Conservation (phyloP, 2,888 invertebrate genomes). For the Pachycephus smyrnensis region DNA sequence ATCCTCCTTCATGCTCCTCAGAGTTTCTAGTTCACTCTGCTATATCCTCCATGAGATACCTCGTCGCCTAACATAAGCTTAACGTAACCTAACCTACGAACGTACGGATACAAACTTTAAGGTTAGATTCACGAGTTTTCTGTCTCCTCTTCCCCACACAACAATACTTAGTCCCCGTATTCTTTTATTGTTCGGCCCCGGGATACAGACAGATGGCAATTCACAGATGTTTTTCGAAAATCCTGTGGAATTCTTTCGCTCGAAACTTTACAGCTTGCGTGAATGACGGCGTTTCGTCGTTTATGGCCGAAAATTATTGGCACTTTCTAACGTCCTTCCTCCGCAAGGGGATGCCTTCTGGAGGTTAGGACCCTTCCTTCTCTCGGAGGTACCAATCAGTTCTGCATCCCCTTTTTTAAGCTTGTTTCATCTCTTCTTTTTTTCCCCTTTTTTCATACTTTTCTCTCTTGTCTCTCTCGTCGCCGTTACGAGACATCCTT, state of each 20-base stretch:
- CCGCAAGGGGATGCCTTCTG: not conserved
- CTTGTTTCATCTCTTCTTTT: slow-evolving; percentile 25
- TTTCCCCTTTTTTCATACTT: slow-evolving; percentile 2
- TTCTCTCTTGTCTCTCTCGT: not conserved
- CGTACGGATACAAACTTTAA: not conserved
- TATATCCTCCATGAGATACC: not conserved
- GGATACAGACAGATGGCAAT: not conserved
- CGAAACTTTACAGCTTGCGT: not conserved
- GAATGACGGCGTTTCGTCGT: not conserved
- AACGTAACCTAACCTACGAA: not conserved
- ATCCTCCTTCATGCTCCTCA: not conserved
- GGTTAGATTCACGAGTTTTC: not conserved
- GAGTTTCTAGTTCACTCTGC: not conserved
- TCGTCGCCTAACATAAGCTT: not conserved
- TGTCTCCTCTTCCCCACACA: not conserved
- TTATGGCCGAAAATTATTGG: not conserved
- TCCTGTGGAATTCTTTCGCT: not conserved
- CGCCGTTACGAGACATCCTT: not conserved
- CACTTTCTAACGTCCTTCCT: not conserved
- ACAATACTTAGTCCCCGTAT: not conserved
- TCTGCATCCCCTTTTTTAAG: not conserved
- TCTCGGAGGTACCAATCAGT: not conserved
- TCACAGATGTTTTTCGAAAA: not conserved
- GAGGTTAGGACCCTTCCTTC: not conserved
- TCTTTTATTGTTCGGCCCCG: not conserved